Conservation (phyloP, 2,113 vertebrate genomes). For the Romanogobio albipinnatus region DNA sequence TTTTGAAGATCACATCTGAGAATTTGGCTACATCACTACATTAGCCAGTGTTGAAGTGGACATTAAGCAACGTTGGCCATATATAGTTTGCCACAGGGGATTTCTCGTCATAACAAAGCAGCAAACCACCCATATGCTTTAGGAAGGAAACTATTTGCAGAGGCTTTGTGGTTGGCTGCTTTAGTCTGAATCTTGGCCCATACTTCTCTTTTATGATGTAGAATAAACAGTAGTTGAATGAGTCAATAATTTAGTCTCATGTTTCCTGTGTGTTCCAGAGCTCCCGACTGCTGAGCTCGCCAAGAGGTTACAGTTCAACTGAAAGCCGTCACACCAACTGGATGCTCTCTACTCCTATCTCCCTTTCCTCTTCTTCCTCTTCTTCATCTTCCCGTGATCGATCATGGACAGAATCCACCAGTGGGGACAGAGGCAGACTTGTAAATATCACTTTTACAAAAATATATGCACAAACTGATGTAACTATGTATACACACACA, state of each 20-base stretch:
- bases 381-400: conserved; percentile 73
- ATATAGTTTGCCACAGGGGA: not conserved
- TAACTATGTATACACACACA: too few relatives aligned
- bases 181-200: not conserved
- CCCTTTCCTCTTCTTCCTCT: conserved; percentile 71
- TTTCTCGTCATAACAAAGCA: not conserved
- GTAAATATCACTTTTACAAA: conserved; percentile 64
- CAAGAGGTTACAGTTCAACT: conserved; percentile 79
- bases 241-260: not conserved
- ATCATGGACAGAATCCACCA: conserved; percentile 75
- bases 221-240: not conserved
- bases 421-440: conserved; percentile 81
- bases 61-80: not conserved
- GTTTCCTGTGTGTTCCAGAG: conserved; percentile 69
- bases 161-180: not conserved
- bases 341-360: conserved; percentile 78
- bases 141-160: not conserved
- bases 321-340: conserved; percentile 77
- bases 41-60: not conserved
- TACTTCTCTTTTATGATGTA: not conserved
- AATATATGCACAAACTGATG: too few relatives aligned
- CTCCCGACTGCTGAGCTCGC: conserved; percentile 73
- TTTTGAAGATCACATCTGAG: conserved; percentile 19
- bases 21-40: not conserved
- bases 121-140: not conserved